phyloP scores from a whole-genome alignment of 2,888 invertebrate genomes.

The Agonopterix heracliana region DNA sequence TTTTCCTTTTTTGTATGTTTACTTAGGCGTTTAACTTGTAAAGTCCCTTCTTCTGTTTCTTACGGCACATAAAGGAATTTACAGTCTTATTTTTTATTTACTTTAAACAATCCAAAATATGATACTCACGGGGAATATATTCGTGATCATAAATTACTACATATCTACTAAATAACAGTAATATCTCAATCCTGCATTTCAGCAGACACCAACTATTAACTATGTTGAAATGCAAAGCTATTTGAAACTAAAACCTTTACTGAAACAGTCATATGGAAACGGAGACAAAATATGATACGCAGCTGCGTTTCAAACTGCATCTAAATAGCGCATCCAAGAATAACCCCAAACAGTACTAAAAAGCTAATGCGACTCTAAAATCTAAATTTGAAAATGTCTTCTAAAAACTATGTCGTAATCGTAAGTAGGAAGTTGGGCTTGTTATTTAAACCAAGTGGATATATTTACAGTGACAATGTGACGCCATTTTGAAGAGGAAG shows the following conservation, averaged over 20 bases:
- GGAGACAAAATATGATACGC: not conserved
- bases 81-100: too few relatives aligned
- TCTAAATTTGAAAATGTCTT: conserved; percentile 14
- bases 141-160: too few relatives aligned
- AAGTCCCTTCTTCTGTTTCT: too few relatives aligned
- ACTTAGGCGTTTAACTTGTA: too few relatives aligned
- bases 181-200: too few relatives aligned
- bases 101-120: too few relatives aligned
- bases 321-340: conserved; percentile 21
- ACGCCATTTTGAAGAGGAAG: not conserved
- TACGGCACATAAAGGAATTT: too few relatives aligned
- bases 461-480: conserved; percentile 28
- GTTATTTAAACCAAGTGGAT: conserved; percentile 21
- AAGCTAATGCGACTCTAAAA: conserved; percentile 10
- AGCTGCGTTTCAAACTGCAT: conserved; percentile 13
- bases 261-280: not conserved
- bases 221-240: not conserved
- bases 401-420: conserved; percentile 28
- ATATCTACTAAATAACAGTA: too few relatives aligned
- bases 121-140: too few relatives aligned
- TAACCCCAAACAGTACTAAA: conserved; percentile 19
- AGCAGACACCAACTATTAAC: too few relatives aligned
- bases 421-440: conserved; percentile 24
- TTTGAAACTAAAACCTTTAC: not conserved
- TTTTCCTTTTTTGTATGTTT: too few relatives aligned